A percentile compares a stretch with the other conserved stretches of the same genome.
phyloP scores from a whole-genome alignment of 2,888 invertebrate genomes.

The Diplazon laetatorius region DNA sequence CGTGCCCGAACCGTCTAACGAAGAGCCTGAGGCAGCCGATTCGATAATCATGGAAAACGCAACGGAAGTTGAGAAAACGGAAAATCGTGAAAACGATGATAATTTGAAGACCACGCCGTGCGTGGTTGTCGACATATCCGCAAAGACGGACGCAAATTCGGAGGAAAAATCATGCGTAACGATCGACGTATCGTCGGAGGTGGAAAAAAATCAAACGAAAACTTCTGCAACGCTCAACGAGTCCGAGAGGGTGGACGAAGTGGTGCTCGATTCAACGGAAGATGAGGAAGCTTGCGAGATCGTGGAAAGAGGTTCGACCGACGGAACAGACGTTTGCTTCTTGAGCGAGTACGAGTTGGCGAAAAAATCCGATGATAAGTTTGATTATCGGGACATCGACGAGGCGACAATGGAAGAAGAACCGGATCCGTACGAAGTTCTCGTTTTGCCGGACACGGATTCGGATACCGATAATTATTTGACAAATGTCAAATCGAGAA shows the following conservation, averaged over 20 bases:
- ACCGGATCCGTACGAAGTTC: conserved; percentile 80
- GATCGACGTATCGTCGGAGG: neutral
- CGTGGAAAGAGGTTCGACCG: conserved; percentile 57
- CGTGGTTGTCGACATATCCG: conserved; percentile 12
- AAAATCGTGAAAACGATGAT: conserved; percentile 47
- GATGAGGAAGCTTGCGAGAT: conserved; percentile 75
- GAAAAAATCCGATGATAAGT: conserved; percentile 47
- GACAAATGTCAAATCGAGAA: conserved; percentile 85
- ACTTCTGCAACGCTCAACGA: conserved; percentile 7
- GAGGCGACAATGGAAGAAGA: conserved; percentile 68
- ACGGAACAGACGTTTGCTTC: conserved; percentile 59
- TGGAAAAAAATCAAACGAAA: neutral
- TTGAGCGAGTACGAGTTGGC: conserved; percentile 29
- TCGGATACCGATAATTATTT: conserved; percentile 87
- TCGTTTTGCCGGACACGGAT: conserved; percentile 87
- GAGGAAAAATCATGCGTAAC: neutral
- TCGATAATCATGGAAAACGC: neutral
- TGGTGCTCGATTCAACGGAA: conserved; percentile 73
- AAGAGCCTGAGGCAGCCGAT: conserved; percentile 5
- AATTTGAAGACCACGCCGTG: conserved; percentile 23
- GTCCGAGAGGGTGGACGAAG: conserved; percentile 68
- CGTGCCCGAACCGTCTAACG: neutral
- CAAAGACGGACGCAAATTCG: conserved; percentile 65
- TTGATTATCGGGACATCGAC: conserved; percentile 32
- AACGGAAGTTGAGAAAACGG: conserved; percentile 12